Conservation (phyloP, 2,797 vertebrate genomes). For the Arrhamphus sclerolepis region DNA sequence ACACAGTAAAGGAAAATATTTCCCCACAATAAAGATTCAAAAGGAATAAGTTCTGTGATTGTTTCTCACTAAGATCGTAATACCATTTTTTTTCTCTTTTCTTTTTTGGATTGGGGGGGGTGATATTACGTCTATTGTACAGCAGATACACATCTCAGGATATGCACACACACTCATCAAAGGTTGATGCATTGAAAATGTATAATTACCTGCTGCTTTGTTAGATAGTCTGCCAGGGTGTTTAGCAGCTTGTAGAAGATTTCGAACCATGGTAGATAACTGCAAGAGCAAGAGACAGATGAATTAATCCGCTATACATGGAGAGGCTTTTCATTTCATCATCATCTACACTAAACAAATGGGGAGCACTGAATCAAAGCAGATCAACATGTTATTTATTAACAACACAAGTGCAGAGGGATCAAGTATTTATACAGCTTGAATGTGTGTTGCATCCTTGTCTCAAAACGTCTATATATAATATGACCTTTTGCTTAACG, state of each 20-base stretch:
- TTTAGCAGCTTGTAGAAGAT: conserved; percentile 98
- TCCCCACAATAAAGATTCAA: conserved; percentile 36
- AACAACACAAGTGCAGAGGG: conserved; percentile 1
- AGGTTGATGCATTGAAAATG: background rate
- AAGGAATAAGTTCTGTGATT: conserved; percentile 45
- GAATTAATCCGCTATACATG: conserved; percentile 13
- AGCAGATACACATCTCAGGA: background rate
- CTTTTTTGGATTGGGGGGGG: too few species aligned
- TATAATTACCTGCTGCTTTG: conserved; percentile 90
- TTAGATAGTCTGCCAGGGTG: conserved; percentile 94
- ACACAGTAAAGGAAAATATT: conserved; percentile 47
- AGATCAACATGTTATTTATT: conserved; percentile 1
- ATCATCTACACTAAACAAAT: conserved; percentile 13
- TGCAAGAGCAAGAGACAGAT: conserved; percentile 64
- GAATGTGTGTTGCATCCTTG: background rate
- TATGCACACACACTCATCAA: conserved; percentile 1
- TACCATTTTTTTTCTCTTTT: background rate
- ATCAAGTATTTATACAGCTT: background rate
- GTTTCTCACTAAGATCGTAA: conserved; percentile 39
- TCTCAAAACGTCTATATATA: conserved; percentile 17
- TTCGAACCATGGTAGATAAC: conserved; percentile 98
- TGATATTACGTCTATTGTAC: background rate
- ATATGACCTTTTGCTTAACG: conserved; percentile 36
- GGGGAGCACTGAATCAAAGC: conserved; percentile 11
- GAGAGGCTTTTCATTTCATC: conserved; percentile 10